A percentile compares a stretch with the other conserved stretches of the same genome.
Conservation (phyloP, 2,797 vertebrate genomes). For the Etheostoma perlongum region DNA sequence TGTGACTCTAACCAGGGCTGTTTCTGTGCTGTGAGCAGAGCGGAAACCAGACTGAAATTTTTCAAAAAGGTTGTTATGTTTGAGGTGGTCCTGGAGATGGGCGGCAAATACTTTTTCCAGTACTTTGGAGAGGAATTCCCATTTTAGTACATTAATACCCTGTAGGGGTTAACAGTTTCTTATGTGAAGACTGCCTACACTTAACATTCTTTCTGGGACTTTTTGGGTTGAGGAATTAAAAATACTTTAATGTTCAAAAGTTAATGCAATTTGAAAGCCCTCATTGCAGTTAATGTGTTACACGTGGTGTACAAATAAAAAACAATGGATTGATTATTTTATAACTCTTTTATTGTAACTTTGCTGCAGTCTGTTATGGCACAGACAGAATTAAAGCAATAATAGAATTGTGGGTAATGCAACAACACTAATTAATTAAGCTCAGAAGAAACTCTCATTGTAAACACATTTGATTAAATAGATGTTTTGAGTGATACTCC, state of each 20-base stretch:
- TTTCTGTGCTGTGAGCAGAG: no score
- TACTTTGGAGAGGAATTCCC: background rate
- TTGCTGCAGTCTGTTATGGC: background rate
- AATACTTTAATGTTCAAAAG: background rate
- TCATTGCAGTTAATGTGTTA: background rate
- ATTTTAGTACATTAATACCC: constrained; percentile 1
- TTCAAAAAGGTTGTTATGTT: no score
- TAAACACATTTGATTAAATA: constrained; percentile 17
- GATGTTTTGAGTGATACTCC: constrained; percentile 19
- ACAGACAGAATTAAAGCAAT: constrained; percentile 2
- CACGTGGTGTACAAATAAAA: constrained; percentile 1
- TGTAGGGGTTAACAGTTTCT: background rate
- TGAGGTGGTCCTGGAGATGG: no score
- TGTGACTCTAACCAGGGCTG: no score
- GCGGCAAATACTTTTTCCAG: no score
- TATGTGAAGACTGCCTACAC: background rate
- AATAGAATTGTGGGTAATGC: background rate
- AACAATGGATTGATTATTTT: constrained; percentile 15
- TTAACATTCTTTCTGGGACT: background rate
- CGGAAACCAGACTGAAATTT: no score
- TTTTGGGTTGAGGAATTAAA: no score
- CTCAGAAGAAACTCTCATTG: background rate
- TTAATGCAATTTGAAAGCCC: constrained; percentile 7
- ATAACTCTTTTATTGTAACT: constrained; percentile 7
- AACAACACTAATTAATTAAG: constrained; percentile 10